A percentile compares a stretch with the other conserved stretches of the same genome.
These are phyloP conservation scores for Formica exsecta DNA, from an alignment of 1,140 invertebrate species.

Conservation along the genomic window DNA sequence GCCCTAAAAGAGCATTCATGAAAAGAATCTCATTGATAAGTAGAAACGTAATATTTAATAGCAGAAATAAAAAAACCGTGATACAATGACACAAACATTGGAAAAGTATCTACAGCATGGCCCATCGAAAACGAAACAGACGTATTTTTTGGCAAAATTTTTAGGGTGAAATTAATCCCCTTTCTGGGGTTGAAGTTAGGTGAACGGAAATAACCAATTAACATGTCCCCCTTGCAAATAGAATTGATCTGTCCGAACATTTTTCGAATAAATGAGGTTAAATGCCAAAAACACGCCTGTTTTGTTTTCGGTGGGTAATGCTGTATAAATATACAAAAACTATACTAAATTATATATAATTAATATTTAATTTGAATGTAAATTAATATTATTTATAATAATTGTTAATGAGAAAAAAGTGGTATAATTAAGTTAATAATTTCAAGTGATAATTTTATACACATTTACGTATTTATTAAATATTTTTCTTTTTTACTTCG, in stretches of 20 bases:
- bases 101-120: neutral
- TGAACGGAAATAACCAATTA: too few species aligned
- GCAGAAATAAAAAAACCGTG: neutral
- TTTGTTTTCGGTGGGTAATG: too few species aligned
- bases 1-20: neutral
- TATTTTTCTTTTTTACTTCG: neutral
- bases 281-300: too few species aligned
- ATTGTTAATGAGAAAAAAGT: slow-evolving; percentile 1
- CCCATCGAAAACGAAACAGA: too few species aligned
- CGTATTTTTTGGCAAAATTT: too few species aligned
- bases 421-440: neutral
- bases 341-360: neutral
- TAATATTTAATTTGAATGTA: neutral
- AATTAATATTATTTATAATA: slow-evolving; percentile 1
- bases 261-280: too few species aligned
- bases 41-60: neutral
- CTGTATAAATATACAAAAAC: too few species aligned
- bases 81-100: too few species aligned
- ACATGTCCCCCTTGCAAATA: too few species aligned
- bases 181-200: too few species aligned
- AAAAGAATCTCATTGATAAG: neutral
- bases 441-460: neutral
- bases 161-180: too few species aligned
- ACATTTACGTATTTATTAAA: slow-evolving; percentile 28
- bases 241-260: too few species aligned